Evolutionary conservation across 2,113 vertebrate genomes (phyloP).

Genomic region (Lepus timidus): DNA sequence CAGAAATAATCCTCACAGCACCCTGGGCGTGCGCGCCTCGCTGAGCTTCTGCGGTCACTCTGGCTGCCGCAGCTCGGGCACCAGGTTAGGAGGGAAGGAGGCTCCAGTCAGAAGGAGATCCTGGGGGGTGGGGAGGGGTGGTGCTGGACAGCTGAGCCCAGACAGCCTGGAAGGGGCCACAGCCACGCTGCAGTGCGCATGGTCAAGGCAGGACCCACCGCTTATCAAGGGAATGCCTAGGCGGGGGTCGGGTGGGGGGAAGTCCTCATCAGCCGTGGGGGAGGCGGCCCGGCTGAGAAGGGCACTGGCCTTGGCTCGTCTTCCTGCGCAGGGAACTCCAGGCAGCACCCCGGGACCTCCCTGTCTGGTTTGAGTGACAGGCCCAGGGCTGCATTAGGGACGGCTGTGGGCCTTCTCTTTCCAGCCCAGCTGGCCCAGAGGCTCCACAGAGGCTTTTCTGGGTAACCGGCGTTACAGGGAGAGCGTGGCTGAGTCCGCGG

Average conservation of each 20-base stretch:
- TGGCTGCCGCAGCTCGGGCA: background rate
- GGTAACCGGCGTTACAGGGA: background rate
- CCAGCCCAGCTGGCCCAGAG: background rate
- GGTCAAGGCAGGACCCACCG: background rate
- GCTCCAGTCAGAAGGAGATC: background rate
- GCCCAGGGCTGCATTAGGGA: background rate
- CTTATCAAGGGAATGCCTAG: background rate
- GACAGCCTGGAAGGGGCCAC: background rate
- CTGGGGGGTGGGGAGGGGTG: no score
- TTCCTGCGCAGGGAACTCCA: background rate
- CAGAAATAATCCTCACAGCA: background rate
- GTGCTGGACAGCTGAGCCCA: background rate
- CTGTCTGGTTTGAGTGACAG: conserved; percentile 7
- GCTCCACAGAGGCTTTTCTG: background rate
- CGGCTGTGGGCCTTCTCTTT: background rate
- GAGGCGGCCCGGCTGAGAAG: background rate
- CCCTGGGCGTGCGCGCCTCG: background rate
- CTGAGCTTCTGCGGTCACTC: background rate
- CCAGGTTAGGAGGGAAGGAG: background rate
- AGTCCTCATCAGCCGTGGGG: background rate
- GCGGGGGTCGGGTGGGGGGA: background rate
- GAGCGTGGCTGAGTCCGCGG: background rate
- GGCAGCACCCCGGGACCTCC: background rate
- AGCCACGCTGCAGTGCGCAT: background rate
- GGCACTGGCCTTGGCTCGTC: background rate